Evolutionary conservation across 2,888 invertebrate genomes (phyloP).

Genomic region (Mycalesis mineus): DNA sequence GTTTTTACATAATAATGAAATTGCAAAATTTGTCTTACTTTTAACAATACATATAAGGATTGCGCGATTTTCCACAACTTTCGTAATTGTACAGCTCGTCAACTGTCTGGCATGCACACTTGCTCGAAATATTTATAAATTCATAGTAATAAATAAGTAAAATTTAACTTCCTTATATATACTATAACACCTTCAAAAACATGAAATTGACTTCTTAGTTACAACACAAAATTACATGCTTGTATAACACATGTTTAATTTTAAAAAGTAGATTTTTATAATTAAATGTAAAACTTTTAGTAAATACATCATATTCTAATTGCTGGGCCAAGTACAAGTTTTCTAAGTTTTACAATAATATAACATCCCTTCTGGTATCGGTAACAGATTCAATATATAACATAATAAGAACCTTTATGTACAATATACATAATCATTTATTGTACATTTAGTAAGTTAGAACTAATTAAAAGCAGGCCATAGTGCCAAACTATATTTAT

Average conservation of each 20-base stretch:
- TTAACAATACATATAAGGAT: conserved; percentile 52
- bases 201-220: conserved; percentile 71
- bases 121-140: conserved; percentile 40
- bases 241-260: conserved; percentile 41
- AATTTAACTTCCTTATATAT: conserved; percentile 51
- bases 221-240: conserved; percentile 62
- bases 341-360: conserved; percentile 13
- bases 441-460: conserved; percentile 9
- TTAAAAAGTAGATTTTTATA: conserved; percentile 8
- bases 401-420: conserved; percentile 14
- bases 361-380: conserved; percentile 13
- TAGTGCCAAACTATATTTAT: neutral
- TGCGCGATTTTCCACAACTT: conserved; percentile 52
- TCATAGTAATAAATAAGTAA: conserved; percentile 46
- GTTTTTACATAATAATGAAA: conserved; percentile 72
- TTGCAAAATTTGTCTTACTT: conserved; percentile 69
- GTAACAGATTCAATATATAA: conserved; percentile 14
- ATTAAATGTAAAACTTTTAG: conserved; percentile 7
- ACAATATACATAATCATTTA: conserved; percentile 6
- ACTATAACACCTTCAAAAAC: conserved; percentile 55
- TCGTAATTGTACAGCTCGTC: conserved; percentile 52
- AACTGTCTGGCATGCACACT: conserved; percentile 63
- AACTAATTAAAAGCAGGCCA: conserved; percentile 13
- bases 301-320: conserved; percentile 10
- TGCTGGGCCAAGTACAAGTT: conserved; percentile 20